Conservation (phyloP, 2,888 invertebrate genomes). For the Chesias legatella region DNA sequence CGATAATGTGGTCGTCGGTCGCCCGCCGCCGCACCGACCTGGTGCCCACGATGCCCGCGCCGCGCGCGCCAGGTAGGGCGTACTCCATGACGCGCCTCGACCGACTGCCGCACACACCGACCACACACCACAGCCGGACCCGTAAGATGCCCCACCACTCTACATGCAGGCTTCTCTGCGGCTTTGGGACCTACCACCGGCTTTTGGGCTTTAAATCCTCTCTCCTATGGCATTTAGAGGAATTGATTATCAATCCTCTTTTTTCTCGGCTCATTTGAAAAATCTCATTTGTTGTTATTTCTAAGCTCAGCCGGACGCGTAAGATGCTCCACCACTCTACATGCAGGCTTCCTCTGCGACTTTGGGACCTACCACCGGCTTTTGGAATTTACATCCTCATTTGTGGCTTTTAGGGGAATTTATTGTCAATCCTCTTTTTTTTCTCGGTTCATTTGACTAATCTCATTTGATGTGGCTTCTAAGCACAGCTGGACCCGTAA, state of each 20-base stretch:
- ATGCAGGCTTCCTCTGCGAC: slow-evolving; percentile 13
- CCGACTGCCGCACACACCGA: slow-evolving; percentile 61
- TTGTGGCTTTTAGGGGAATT: too few species aligned
- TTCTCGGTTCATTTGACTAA: too few species aligned
- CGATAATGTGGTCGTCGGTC: slow-evolving; percentile 87
- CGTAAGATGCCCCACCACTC: slow-evolving; percentile 44
- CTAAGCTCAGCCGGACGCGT: slow-evolving; percentile 65
- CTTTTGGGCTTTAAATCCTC: neutral
- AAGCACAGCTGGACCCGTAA: slow-evolving; percentile 67
- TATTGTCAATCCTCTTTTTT: too few species aligned
- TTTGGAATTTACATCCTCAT: too few species aligned
- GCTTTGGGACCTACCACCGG: slow-evolving; percentile 10
- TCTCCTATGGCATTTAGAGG: too few species aligned
- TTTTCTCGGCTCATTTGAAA: too few species aligned
- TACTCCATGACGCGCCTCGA: slow-evolving; percentile 96
- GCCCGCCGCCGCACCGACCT: slow-evolving; percentile 94
- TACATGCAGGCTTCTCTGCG: slow-evolving; percentile 14
- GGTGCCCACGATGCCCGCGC: slow-evolving; percentile 91
- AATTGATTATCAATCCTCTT: too few species aligned
- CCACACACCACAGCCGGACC: slow-evolving; percentile 62
- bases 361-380: slow-evolving; percentile 6
- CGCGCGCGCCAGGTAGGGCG: slow-evolving; percentile 85
- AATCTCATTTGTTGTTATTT: too few species aligned
- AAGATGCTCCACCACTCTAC: slow-evolving; percentile 33
- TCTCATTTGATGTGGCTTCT: too few species aligned